phyloP scores from a whole-genome alignment of 2,797 vertebrate species.

The Sparus aurata region DNA sequence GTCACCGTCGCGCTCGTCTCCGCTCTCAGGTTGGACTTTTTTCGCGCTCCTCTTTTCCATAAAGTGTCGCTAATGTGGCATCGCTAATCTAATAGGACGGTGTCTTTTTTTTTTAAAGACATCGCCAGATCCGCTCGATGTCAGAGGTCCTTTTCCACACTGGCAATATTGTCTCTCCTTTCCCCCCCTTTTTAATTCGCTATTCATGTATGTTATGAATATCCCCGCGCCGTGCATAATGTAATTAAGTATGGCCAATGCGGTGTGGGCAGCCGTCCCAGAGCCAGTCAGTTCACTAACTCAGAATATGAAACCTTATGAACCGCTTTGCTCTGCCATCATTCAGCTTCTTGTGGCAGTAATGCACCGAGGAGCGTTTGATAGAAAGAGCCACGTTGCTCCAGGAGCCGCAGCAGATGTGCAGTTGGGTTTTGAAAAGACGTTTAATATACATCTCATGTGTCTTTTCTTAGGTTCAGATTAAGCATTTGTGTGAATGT shows the following conservation, averaged over 20 bases:
- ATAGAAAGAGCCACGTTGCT: background rate
- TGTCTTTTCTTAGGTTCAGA: background rate
- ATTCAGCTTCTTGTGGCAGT: conserved; percentile 22
- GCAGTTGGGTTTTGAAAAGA: background rate
- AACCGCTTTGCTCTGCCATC: conserved; percentile 64
- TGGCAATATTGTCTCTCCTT: conserved; percentile 75
- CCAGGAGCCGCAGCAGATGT: background rate
- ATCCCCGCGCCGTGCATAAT: conserved; percentile 80
- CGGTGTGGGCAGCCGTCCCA: conserved; percentile 83
- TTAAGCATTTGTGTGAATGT: background rate
- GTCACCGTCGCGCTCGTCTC: conserved; percentile 55
- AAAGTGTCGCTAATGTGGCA: conserved; percentile 81
- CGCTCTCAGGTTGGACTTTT: conserved; percentile 74
- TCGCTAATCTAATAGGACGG: conserved; percentile 84
- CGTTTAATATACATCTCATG: background rate
- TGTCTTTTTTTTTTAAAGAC: conserved; percentile 78
- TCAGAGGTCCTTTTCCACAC: conserved; percentile 82
- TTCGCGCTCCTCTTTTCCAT: conserved; percentile 27
- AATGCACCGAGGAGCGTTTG: conserved; percentile 3
- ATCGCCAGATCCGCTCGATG: conserved; percentile 75
- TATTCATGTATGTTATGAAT: conserved; percentile 77
- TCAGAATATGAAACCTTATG: conserved; percentile 86
- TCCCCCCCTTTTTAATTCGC: conserved; percentile 64
- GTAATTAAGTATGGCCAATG: conserved; percentile 89
- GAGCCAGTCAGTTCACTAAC: conserved; percentile 80